A percentile compares a stretch with the other conserved stretches of the same genome.
Evolutionary conservation across 1,140 invertebrate species (phyloP).

Genomic region (Bombus soroeensis): DNA sequence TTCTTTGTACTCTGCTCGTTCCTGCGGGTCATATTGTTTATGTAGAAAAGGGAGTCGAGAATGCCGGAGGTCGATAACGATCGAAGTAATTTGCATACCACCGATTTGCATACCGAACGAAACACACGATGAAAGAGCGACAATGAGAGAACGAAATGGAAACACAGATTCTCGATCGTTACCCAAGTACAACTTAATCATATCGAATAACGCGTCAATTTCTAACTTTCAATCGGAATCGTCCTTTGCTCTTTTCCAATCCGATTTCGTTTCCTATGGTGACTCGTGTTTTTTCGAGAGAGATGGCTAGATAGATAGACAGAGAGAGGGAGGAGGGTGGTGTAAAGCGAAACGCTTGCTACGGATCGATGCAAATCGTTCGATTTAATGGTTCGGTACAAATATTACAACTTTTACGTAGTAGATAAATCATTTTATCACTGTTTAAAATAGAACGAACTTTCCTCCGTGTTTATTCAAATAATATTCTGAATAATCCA

Average conservation of each 20-base stretch:
- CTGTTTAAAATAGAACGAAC: too few species aligned
- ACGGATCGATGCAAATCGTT: too few species aligned
- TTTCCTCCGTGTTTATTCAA: too few species aligned
- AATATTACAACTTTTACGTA: too few species aligned
- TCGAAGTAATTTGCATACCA: not conserved
- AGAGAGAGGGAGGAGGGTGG: fast-evolving
- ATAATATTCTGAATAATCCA: too few species aligned
- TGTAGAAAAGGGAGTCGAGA: slow-evolving; percentile 5
- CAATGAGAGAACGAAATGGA: not conserved
- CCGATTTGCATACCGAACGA: not conserved
- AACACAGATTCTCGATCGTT: not conserved
- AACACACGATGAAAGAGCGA: not conserved
- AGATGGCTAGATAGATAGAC: too few species aligned
- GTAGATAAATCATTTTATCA: too few species aligned
- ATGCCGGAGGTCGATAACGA: not conserved
- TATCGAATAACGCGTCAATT: slow-evolving; percentile 4
- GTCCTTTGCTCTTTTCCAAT: not conserved
- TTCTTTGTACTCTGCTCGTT: not conserved
- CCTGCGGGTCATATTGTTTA: not conserved
- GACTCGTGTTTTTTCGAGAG: not conserved
- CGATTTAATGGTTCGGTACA: too few species aligned
- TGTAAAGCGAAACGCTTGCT: too few species aligned
- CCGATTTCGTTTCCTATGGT: not conserved
- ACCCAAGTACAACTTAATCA: not conserved
- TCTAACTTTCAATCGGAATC: not conserved